phyloP scores from a whole-genome alignment of 2,113 vertebrate species.

The Pseudorectes ferrugineus region DNA sequence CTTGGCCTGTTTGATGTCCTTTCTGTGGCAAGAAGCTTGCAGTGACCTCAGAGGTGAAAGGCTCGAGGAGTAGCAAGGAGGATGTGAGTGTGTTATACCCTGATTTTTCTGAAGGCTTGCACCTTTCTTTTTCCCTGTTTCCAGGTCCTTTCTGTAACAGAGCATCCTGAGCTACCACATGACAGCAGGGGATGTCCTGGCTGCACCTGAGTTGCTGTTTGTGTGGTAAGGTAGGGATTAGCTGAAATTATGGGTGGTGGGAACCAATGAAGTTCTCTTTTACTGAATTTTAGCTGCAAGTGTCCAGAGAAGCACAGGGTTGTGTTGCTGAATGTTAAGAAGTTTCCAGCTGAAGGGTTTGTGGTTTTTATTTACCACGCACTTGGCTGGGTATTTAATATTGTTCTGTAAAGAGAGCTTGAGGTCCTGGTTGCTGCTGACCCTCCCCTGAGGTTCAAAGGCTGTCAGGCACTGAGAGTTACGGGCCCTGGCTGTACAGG shows the following conservation, averaged over 20 bases:
- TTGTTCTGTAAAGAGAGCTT: not conserved
- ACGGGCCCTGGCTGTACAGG: not conserved
- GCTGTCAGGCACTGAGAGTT: not conserved
- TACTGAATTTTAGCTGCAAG: not conserved
- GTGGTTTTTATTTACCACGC: not conserved
- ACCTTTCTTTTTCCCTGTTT: not conserved
- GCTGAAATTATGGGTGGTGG: accelerated
- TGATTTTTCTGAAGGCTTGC: not conserved
- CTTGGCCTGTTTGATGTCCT: accelerated
- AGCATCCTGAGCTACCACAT: accelerated
- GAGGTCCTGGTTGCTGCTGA: not conserved
- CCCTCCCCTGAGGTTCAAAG: not conserved
- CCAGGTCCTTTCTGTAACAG: not conserved
- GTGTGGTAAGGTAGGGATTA: not conserved
- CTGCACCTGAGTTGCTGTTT: not conserved
- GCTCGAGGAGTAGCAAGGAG: not conserved
- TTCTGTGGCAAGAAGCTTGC: not conserved
- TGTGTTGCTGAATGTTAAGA: not conserved
- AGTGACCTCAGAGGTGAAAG: not conserved
- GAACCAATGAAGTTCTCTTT: accelerated
- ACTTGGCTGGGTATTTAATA: not conserved
- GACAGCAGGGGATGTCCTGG: not conserved
- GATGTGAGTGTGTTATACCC: accelerated
- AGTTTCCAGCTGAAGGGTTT: not conserved
- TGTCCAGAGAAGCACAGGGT: accelerated